Percentiles rank a stretch among this genome's conserved stretches.
phyloP scores from a whole-genome alignment of 2,113 vertebrate species.

The Sciurus niger region DNA sequence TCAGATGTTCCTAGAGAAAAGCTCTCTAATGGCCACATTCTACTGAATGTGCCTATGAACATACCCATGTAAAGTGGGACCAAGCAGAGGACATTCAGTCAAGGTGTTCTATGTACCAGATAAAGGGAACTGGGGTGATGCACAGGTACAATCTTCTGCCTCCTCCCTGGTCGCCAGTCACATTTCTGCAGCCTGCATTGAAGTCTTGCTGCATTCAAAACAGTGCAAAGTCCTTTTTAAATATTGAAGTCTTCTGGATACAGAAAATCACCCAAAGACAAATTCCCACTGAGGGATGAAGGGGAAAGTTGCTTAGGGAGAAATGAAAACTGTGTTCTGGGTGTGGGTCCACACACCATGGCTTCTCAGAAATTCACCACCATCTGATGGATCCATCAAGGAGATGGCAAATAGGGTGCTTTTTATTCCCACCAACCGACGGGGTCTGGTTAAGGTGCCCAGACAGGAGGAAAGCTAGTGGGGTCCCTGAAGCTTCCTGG shows the following conservation, averaged over 20 bases:
- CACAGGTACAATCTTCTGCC: neutral
- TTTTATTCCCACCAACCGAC: conserved; percentile 3
- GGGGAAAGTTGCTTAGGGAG: neutral
- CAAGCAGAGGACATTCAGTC: neutral
- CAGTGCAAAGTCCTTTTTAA: neutral
- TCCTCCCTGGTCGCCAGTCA: neutral
- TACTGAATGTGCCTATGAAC: neutral
- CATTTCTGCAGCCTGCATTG: neutral
- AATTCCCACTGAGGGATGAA: conserved; percentile 14
- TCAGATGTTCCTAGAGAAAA: neutral
- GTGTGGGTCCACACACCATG: neutral
- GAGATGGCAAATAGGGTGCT: conserved; percentile 28
- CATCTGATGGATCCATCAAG: neutral
- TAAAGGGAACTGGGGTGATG: fast-evolving
- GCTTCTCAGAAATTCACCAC: conserved; percentile 61
- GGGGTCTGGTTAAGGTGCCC: neutral
- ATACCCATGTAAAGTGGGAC: neutral
- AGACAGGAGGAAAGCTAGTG: conserved; percentile 59
- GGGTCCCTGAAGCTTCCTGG: conserved; percentile 51
- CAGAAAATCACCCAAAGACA: neutral
- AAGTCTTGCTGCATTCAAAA: neutral
- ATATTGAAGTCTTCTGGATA: neutral
- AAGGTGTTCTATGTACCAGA: neutral
- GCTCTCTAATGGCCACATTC: neutral
- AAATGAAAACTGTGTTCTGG: neutral